Conservation (phyloP, 2,113 vertebrate species). For the Grantiella picta region DNA sequence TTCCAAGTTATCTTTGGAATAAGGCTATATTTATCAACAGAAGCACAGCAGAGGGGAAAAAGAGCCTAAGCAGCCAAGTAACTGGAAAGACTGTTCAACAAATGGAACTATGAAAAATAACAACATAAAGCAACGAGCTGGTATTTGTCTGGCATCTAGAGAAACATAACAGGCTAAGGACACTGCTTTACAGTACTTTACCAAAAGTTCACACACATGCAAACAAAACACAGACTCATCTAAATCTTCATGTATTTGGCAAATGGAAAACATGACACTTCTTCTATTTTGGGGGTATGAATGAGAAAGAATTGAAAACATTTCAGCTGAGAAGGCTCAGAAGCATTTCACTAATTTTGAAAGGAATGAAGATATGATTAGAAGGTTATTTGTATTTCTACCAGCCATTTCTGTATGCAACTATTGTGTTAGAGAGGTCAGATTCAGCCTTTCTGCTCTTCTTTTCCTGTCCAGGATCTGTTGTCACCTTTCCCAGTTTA, state of each 20-base stretch:
- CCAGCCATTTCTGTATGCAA: not conserved
- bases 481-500: not conserved
- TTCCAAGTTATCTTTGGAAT: conserved; percentile 11
- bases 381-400: not conserved
- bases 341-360: not conserved
- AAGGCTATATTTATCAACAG: not conserved
- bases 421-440: not conserved
- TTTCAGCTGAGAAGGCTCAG: not conserved
- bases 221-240: not conserved
- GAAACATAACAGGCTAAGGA: not conserved
- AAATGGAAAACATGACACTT: not conserved
- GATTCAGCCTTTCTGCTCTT: not conserved
- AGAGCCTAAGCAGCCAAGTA: not conserved
- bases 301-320: not conserved
- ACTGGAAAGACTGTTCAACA: not conserved
- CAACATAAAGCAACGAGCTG: not conserved
- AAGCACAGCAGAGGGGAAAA: not conserved
- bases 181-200: not conserved
- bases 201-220: not conserved
- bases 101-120: not conserved
- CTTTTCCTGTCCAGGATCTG: not conserved
- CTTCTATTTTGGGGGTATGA: not conserved
- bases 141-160: not conserved
- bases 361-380: not conserved
- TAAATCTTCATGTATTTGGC: not conserved